Evolutionary conservation across 2,113 vertebrate genomes (phyloP).

Genomic region (Nesogale talazaci): DNA sequence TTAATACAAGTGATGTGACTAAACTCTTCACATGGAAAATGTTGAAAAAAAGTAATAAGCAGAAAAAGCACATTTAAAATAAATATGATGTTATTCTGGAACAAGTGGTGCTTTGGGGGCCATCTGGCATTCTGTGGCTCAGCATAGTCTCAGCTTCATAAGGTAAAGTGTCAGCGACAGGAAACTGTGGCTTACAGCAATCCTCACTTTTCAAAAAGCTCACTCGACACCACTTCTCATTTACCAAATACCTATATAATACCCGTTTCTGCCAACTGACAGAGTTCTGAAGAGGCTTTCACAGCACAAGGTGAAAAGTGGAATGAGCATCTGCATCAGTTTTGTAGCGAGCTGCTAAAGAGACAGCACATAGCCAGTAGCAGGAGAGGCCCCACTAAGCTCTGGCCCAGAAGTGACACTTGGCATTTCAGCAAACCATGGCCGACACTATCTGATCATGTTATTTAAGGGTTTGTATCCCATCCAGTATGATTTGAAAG

Average conservation of each 20-base stretch:
- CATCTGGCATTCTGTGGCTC: conserved; percentile 68
- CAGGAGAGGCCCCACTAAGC: too few species aligned
- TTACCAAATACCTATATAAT: too few species aligned
- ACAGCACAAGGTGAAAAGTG: too few species aligned
- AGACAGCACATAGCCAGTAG: not conserved
- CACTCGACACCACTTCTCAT: too few species aligned
- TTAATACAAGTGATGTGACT: not conserved
- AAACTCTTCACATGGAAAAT: not conserved
- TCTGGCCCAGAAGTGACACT: not conserved
- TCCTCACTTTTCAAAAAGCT: too few species aligned
- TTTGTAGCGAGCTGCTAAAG: not conserved
- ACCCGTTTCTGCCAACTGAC: too few species aligned
- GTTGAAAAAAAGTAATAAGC: not conserved
- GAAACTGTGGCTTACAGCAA: conserved; percentile 69
- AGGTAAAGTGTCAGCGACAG: conserved; percentile 55
- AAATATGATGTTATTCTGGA: conserved; percentile 47
- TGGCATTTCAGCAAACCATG: not conserved
- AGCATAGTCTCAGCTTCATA: conserved; percentile 3
- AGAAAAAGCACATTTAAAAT: not conserved
- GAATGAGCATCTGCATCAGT: not conserved
- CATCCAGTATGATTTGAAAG: not conserved
- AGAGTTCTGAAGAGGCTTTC: too few species aligned
- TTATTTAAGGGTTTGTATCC: not conserved
- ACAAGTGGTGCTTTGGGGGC: conserved; percentile 1
- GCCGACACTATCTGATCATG: not conserved